phyloP scores from a whole-genome alignment of 2,797 vertebrate genomes.

The Muscicapa comitata region DNA sequence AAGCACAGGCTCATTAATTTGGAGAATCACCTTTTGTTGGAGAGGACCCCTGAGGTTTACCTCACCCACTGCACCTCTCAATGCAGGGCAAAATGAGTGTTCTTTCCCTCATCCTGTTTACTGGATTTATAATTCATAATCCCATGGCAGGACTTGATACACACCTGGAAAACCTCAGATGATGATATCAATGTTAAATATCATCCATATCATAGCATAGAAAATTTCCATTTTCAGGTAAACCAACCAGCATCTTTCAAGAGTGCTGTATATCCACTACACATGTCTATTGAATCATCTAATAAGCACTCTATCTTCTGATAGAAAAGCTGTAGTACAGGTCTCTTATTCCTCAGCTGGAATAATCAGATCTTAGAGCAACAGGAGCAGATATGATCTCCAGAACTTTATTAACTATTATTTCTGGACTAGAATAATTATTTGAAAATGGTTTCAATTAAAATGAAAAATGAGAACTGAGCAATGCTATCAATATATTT shows the following conservation, averaged over 20 bases:
- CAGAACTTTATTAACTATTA: not conserved
- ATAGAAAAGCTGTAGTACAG: not conserved
- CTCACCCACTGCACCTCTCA: accelerated
- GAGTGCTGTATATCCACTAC: not conserved
- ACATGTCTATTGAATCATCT: not conserved
- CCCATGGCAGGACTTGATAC: not conserved
- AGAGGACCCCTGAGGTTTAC: not conserved
- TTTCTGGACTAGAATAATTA: not conserved
- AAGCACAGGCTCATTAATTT: not conserved
- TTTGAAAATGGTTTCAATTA: conserved; percentile 23
- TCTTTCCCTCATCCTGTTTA: not conserved
- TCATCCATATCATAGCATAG: not conserved
- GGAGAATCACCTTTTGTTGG: not conserved
- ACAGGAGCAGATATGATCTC: not conserved
- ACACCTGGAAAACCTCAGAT: not conserved
- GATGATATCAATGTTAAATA: not conserved
- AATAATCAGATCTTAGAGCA: not conserved
- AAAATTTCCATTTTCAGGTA: not conserved
- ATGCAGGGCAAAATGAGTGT: not conserved
- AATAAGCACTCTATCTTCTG: not conserved
- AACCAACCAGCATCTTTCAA: not conserved
- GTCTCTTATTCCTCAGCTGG: not conserved
- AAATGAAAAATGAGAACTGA: conserved; percentile 8
- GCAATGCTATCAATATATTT: not conserved
- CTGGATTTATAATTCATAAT: not conserved